Conservation (phyloP, 2,888 invertebrate species). For the Apeira syringaria region DNA sequence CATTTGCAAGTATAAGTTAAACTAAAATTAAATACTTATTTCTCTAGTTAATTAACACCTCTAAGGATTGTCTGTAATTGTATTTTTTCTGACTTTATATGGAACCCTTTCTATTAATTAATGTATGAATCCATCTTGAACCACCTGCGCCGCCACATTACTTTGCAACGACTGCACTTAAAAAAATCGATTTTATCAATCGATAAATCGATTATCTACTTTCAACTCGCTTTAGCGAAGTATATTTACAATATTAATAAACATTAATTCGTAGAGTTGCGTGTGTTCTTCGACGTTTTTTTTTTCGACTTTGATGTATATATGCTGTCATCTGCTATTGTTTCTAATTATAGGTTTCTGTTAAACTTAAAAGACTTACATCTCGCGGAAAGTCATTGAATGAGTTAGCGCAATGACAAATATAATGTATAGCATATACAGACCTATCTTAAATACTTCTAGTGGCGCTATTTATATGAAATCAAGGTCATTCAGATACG, state of each 20-base stretch:
- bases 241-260: slow-evolving; percentile 33
- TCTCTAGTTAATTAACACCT: slow-evolving; percentile 3
- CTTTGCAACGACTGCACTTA: slow-evolving; percentile 33
- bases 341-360: slow-evolving; percentile 18
- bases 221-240: slow-evolving; percentile 37
- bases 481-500: too few relatives aligned
- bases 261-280: slow-evolving; percentile 31
- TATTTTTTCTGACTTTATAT: neutral
- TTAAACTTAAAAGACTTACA: slow-evolving; percentile 2
- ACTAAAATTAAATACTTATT: slow-evolving; percentile 1
- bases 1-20: too few relatives aligned
- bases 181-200: slow-evolving; percentile 25
- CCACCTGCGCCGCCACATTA: slow-evolving; percentile 40
- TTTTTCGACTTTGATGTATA: slow-evolving; percentile 13
- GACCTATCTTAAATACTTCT: too few relatives aligned
- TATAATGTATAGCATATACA: too few relatives aligned
- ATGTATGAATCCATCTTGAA: slow-evolving; percentile 32
- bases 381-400: neutral
- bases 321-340: slow-evolving; percentile 14
- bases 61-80: neutral
- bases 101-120: slow-evolving; percentile 1
- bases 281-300: slow-evolving; percentile 23
- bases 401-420: too few relatives aligned
- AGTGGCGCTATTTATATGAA: too few relatives aligned
- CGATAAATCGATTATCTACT: slow-evolving; percentile 42